Evolutionary conservation across 2,888 invertebrate genomes (phyloP).

Genomic region (Melieria crassipennis): DNA sequence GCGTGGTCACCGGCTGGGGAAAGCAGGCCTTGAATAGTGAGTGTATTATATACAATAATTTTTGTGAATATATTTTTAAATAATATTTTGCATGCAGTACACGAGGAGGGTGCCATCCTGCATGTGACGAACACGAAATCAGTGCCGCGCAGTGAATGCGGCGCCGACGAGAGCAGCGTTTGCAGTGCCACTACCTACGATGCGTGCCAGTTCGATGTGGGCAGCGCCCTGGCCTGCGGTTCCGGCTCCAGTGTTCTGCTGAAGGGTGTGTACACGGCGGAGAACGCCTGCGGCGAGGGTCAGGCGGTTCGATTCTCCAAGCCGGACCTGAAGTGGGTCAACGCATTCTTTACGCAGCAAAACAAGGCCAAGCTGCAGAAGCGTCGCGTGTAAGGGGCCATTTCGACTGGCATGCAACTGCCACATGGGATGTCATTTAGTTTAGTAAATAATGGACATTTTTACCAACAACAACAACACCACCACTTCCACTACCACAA

Average conservation of each 20-base stretch:
- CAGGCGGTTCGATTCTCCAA: conserved; percentile 70
- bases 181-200: conserved; percentile 77
- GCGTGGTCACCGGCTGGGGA: conserved; percentile 86
- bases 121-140: conserved; percentile 77
- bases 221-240: conserved; percentile 83
- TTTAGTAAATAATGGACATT: conserved; percentile 26
- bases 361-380: conserved; percentile 43
- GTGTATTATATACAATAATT: conserved; percentile 43
- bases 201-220: conserved; percentile 82
- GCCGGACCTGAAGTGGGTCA: conserved; percentile 71
- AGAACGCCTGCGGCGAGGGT: conserved; percentile 74
- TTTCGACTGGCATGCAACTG: too few relatives aligned
- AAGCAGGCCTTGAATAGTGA: conserved; percentile 81
- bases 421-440: conserved; percentile 14
- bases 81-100: conserved; percentile 68
- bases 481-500: conserved; percentile 18
- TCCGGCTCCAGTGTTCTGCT: conserved; percentile 75
- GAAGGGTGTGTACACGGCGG: conserved; percentile 80
- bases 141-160: conserved; percentile 69
- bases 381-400: conserved; percentile 38
- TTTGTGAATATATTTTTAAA: conserved; percentile 5
- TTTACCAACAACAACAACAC: conserved; percentile 9
- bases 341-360: conserved; percentile 57
- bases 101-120: conserved; percentile 79
- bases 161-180: conserved; percentile 63